These are phyloP conservation scores for Atherinomorus stipes DNA, from an alignment of 2,113 vertebrate species.

Conservation along the genomic window DNA sequence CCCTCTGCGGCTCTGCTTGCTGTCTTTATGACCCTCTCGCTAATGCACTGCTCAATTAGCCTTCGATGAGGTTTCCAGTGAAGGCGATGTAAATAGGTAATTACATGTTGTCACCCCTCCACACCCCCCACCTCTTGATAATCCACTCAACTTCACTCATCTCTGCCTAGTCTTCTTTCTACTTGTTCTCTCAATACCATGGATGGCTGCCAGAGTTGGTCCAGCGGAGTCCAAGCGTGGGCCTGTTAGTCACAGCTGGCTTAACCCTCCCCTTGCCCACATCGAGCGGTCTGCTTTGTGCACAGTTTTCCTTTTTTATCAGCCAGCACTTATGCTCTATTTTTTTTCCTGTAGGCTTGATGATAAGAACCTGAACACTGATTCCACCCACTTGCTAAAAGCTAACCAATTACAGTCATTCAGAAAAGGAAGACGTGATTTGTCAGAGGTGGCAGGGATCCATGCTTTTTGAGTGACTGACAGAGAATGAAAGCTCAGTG, in stretches of 20 bases:
- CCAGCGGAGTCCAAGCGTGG: slow-evolving; percentile 63
- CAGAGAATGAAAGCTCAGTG: slow-evolving; percentile 20
- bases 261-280: slow-evolving; percentile 67
- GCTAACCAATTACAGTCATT: slow-evolving; percentile 17
- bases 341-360: slow-evolving; percentile 36
- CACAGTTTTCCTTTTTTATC: slow-evolving; percentile 34
- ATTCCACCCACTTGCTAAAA: slow-evolving; percentile 34
- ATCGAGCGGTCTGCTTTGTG: slow-evolving; percentile 55
- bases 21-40: slow-evolving; percentile 63
- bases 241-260: slow-evolving; percentile 75
- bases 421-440: slow-evolving; percentile 35
- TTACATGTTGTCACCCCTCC: slow-evolving; percentile 76
- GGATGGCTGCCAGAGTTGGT: slow-evolving; percentile 70
- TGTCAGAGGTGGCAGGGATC: slow-evolving; percentile 19
- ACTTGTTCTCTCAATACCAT: slow-evolving; percentile 57
- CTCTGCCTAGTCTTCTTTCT: slow-evolving; percentile 33
- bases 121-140: slow-evolving; percentile 66
- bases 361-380: slow-evolving; percentile 41
- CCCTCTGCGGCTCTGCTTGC: slow-evolving; percentile 45
- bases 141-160: slow-evolving; percentile 72
- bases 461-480: slow-evolving; percentile 43
- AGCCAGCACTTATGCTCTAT: background rate
- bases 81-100: slow-evolving; percentile 79
- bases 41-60: slow-evolving; percentile 79
- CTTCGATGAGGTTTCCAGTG: slow-evolving; percentile 74